Evolutionary conservation across 2,888 invertebrate genomes (phyloP), one percentile per base, ranked within the genome.

Genomic region (Cheilosia impressa): DNA sequence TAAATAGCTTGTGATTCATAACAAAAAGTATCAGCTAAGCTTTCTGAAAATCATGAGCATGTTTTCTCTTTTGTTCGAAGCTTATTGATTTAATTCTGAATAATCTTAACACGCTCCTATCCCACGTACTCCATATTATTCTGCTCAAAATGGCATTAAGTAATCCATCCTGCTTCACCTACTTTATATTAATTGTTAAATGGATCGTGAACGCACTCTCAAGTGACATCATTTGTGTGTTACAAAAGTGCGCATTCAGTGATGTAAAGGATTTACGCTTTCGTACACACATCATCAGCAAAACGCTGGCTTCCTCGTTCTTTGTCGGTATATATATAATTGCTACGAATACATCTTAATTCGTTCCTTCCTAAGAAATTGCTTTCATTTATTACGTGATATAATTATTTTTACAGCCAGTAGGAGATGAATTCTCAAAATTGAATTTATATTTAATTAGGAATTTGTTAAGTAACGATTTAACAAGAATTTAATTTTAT

Each of bases 141-240:
- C 60, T 68, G 60, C 34, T 62, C 60, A 45, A 43, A 77, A 66
- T 53, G 34, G 27, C 62, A 62, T 77, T 77, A 62, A 68, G 60
- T 69, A 77, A 77, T 77, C 77, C 60, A 68, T 62, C 58, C 68
- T 45, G 68, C 53, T 68, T 77, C 68, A 77, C 53, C 77, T 62
- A 77, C 68, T 77, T 77, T 77, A 60, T 60, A 53, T 77, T 77
- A 77, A 77, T 77, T 77, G 77, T 68, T 77, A 69, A 77, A 77
- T 77, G 77, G 77, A 77, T 77, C 77, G 77, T 77, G 62, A 77
- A 77, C 68, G 77, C 68, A 68, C 68, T 62, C 77, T 53, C 77
- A 69, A 68, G 68, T 77, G 77, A 77, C 68, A 77, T 77, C 77
- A 77, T 77, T 77, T 69, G 69, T 77, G 68, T 62, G 77, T 47